Base-by-base conservation (phyloP, 2,888 invertebrate species). In the Aromia moschata region DNA sequence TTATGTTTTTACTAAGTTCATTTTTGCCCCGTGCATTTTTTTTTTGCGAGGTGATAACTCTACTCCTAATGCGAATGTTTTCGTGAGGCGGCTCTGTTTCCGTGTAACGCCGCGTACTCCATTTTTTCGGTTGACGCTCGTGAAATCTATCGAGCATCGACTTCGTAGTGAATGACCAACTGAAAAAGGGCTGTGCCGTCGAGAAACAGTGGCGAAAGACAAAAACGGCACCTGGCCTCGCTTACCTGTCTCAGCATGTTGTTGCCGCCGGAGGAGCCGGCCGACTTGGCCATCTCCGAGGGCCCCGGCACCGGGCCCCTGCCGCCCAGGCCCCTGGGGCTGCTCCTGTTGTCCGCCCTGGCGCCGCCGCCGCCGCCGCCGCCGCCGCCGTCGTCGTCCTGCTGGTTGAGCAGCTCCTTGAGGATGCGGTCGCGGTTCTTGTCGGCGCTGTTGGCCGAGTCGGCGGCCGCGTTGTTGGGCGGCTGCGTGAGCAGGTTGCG, bases 201-300 rank as follows among this genome's bases (percentile, higher is more conserved):
- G n/a, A n/a, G n/a, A n/a, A n/a, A n/a, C n/a, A n/a, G n/a, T n/a
- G n/a, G n/a, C n/a, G n/a, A n/a, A n/a, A n/a, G n/a, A n/a, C n/a
- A n/a, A n/a, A n/a, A n/a, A n/a, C n/a, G n/a, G n/a, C n/a, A n/a
- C n/a, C n/a, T n/a, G n/a, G n/a, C n/a, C n/a, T 4, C 3, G 72
- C 74, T 82, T 79, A 89, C 89, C 86, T 86, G 85, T 64, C 88
- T 81, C 68, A 90, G 82, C 85, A 89, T 89, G 76, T 87, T 82
- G 77, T 84, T 81, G 77, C 75, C 77, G 10, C 63, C 60, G 45
- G 66, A 65, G 46, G 72, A 68, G 51, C 62, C 66, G 43, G 69
- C 66, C 41, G 69, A 63, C 54, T 71, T 74, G 25, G 71, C 68
- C 52, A 64, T 64, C 43, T 74, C 74, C 80, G 83, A 64, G 79